Evolutionary conservation across 2,888 invertebrate genomes (phyloP), one percentile per base, ranked within the genome.

Genomic region (Sinhomidia bicolor): DNA sequence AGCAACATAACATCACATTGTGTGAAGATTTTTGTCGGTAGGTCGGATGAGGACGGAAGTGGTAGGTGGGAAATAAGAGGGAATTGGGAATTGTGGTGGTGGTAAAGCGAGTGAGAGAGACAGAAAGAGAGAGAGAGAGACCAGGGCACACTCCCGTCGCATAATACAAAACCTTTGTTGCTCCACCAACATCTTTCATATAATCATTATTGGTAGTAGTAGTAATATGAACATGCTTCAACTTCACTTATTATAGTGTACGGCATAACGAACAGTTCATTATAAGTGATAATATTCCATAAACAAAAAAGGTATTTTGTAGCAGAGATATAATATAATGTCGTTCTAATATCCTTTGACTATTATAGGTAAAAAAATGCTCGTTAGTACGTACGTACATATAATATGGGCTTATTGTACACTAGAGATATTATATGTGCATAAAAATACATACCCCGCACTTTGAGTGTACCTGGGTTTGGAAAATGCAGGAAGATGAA

Each of bases 1-100:
- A 60, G 10, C 60, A 60, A 26, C 60, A 60, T 23, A 60, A 60
- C 60, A 60, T 23, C 60, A 78, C 65, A 82, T 82, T 88, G 88
- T 88, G 83, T 83, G 88, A 88, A 83, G 83, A 87, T 68, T 88
- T 88, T 88, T 83, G 88, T 88, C 83, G 88, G 88, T 88, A 83
- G 88, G 88, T 88, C 83, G 88, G 82, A 82, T 88, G 88, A 83
- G 88, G 88, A 88, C 88, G 88, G 88, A 88, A 88, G 88, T 88
- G 83, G 88, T 88, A 88, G 88, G 88, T 88, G 88, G 88, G 88
- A 88, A 88, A 83, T 88, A 82, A 88, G 88, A 83, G 83, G 88
- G 88, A 87, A 84, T 74, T 84, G 81, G 87, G 87, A 86, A 85
- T 78, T 85, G 76, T 62, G 76, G 85, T 85, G 85, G 78, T 78